Conservation (phyloP, 2,113 vertebrate species). For the Ochotona curzoniae region DNA sequence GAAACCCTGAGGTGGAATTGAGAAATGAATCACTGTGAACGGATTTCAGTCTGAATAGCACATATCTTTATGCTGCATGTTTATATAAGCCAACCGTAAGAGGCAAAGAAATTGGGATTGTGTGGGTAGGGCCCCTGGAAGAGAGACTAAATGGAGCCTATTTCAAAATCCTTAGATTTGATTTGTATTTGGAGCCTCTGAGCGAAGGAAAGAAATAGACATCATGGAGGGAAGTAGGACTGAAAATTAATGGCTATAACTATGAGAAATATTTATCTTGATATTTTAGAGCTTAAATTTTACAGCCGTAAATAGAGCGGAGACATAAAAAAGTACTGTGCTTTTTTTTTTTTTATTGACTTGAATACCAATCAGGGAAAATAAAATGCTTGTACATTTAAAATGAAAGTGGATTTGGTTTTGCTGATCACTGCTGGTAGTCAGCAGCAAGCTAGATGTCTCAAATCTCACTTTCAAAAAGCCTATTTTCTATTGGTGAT, state of each 20-base stretch:
- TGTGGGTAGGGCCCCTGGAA: background rate
- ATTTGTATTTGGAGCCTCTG: conserved; percentile 20
- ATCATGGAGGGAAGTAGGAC: background rate
- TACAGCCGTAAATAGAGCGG: conserved; percentile 62
- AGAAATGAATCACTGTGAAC: conserved; percentile 13
- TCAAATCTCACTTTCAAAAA: conserved; percentile 79
- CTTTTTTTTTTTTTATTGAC: conserved; percentile 45
- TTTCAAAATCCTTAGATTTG: background rate
- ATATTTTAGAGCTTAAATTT: conserved; percentile 68
- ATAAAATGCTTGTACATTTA: conserved; percentile 65
- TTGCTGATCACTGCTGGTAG: conserved; percentile 67
- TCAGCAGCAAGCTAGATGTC: conserved; percentile 65
- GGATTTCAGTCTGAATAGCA: conserved; percentile 18
- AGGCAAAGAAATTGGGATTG: conserved; percentile 48
- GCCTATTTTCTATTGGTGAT: conserved; percentile 75
- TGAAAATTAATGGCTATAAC: conserved; percentile 57
- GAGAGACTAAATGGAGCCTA: conserved; percentile 28
- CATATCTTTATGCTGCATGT: background rate
- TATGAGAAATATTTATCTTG: conserved; percentile 52
- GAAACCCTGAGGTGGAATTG: conserved; percentile 39
- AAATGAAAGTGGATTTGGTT: conserved; percentile 74
- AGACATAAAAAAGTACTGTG: conserved; percentile 33
- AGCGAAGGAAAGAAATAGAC: background rate
- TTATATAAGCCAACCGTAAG: conserved; percentile 57
- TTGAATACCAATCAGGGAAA: conserved; percentile 68